These are phyloP conservation scores for Leptoteleia sp. DNA, from an alignment of 1,140 invertebrate genomes.

Conservation along the genomic window DNA sequence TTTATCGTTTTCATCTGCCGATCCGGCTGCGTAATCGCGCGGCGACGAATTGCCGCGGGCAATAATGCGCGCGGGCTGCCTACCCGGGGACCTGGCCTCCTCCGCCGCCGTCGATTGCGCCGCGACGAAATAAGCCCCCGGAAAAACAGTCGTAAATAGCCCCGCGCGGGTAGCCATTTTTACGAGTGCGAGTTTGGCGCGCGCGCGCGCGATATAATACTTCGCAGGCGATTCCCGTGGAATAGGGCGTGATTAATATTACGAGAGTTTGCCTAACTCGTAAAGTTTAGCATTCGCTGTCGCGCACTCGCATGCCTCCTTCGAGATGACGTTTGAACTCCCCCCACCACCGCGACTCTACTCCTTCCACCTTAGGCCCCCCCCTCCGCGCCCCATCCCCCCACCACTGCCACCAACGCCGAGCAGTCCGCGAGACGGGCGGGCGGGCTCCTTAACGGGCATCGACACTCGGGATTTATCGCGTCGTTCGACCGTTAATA, in stretches of 20 bases:
- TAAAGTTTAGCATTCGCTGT: slow-evolving; percentile 77
- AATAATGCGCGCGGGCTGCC: slow-evolving; percentile 41
- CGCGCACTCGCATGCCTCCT: slow-evolving; percentile 33
- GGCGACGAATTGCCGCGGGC: slow-evolving; percentile 44
- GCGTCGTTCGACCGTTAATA: slow-evolving; percentile 79
- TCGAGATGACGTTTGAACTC: slow-evolving; percentile 40
- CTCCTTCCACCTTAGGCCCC: background rate
- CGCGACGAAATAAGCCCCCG: slow-evolving; percentile 55
- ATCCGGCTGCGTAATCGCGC: slow-evolving; percentile 43
- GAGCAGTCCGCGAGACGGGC: background rate
- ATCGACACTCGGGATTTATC: slow-evolving; percentile 80
- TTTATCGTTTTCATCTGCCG: slow-evolving; percentile 56
- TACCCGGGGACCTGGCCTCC: too few relatives aligned
- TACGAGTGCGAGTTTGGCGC: slow-evolving; percentile 65
- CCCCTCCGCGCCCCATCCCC: background rate
- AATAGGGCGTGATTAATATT: slow-evolving; percentile 79
- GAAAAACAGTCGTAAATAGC: slow-evolving; percentile 75
- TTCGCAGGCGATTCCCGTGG: slow-evolving; percentile 73
- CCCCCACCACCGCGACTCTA: too few relatives aligned
- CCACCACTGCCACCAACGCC: too few relatives aligned
- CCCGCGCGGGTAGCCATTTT: slow-evolving; percentile 71
- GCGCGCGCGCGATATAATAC: slow-evolving; percentile 55
- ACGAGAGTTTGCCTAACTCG: slow-evolving; percentile 79
- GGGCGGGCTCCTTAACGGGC: slow-evolving; percentile 48
- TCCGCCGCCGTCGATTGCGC: slow-evolving; percentile 16